Base-by-base conservation (phyloP, 2,113 vertebrate species). In the Reinhardtius hippoglossoides region DNA sequence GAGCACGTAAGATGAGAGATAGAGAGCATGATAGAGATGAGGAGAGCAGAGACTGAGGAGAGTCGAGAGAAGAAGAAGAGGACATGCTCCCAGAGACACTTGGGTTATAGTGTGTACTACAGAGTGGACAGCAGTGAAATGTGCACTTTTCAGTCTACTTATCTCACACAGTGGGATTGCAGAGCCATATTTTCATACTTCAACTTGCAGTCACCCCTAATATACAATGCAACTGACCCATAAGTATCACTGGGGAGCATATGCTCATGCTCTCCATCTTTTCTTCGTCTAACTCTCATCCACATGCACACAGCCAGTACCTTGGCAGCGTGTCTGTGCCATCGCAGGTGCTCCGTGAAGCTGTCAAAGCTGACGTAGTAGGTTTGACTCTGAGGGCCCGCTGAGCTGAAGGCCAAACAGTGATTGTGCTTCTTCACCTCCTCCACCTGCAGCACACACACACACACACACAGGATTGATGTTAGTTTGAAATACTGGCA, bases 281-380 rank as follows among this genome's bases (percentile, higher is more conserved):
- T n/a, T 24, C 37, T 67, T 40, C 48, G n/a, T 70, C 10, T 0
- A 27, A 54, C 63, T 27, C 74, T 54, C 5, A 14, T 67, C 18
- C 73, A 52, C 58, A 58, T 31, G 14, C 54, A 23, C 26, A 59
- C 73, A 59, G 18, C 10, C 59, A 48, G 88, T 94, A 99, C 98
- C 97, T 99, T 99, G 67, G 98, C 96, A 56, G 97, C 97, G 52
- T 98, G 97, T 74, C 97, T 93, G 84, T 98, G 96, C 97, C 98
- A 99, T 66, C 97, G 95, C 86, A 99, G 94, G 90, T 99, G 98
- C 78, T 99, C 98, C 9, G 97, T 97, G 95, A 98, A 99, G 73
- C 95, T 97, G 91, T 98, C 97, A 0, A 98, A 98, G 92, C 97
- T 98, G 87, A 99, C 95, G 90, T 97, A 98, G 93, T 99, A 99